These are phyloP conservation scores for Anguilla japonica DNA, from an alignment of 2,113 vertebrate genomes.

Conservation along the genomic window DNA sequence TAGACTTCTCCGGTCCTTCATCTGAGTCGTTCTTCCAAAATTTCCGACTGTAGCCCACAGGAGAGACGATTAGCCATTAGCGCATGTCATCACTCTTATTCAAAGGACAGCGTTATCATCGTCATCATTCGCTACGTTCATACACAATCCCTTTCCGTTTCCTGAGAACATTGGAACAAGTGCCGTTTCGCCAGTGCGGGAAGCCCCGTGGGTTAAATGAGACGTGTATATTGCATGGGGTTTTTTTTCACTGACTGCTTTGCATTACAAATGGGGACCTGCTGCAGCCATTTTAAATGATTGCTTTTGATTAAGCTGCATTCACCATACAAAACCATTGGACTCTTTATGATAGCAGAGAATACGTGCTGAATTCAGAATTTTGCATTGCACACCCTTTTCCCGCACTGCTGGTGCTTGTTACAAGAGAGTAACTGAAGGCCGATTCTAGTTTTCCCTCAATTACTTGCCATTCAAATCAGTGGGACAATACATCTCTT, in stretches of 20 bases:
- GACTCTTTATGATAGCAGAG: not conserved
- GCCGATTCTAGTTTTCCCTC: not conserved
- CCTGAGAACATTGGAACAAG: no score
- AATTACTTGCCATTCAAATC: not conserved
- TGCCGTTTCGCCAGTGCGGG: not conserved
- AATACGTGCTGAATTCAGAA: not conserved
- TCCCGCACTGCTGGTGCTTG: not conserved
- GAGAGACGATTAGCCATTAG: not conserved
- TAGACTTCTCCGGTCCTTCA: slow-evolving; percentile 76
- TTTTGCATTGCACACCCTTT: not conserved
- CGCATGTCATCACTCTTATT: not conserved
- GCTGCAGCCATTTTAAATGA: not conserved
- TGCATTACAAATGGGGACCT: not conserved
- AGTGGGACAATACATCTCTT: not conserved
- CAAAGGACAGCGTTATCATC: not conserved
- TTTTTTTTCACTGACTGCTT: not conserved
- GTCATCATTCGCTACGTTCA: not conserved
- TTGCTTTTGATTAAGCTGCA: not conserved
- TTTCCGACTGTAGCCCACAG: slow-evolving; percentile 63
- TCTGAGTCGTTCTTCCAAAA: slow-evolving; percentile 74
- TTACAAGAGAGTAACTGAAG: not conserved
- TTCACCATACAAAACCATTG: not conserved
- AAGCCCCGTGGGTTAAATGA: not conserved
- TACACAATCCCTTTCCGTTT: not conserved
- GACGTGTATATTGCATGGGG: not conserved